A percentile compares a stretch with the other conserved stretches of the same genome.
phyloP scores from a whole-genome alignment of 2,113 vertebrate species.

The Misgurnus anguillicaudatus region DNA sequence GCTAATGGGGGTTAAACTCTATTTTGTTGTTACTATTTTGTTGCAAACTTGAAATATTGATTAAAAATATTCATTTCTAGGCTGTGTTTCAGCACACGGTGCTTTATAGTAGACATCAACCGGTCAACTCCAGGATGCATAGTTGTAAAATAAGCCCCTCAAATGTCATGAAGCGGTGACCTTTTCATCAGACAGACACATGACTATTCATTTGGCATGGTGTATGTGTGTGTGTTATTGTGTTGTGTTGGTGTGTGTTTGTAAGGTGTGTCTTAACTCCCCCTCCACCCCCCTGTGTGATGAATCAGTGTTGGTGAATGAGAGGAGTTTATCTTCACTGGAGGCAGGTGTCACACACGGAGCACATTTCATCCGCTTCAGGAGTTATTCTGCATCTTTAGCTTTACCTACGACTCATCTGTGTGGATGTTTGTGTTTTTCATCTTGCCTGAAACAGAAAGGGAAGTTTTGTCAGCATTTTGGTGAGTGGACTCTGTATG shows the following conservation, averaged over 20 bases:
- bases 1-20: too few species aligned
- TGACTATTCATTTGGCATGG: neutral
- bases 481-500: constrained; percentile 30
- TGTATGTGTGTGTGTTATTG: neutral
- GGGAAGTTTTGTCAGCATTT: neutral
- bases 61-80: neutral
- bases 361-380: neutral
- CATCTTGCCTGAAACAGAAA: neutral
- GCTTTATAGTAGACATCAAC: neutral
- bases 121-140: neutral
- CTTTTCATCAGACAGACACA: neutral
- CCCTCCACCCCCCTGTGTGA: constrained; percentile 49
- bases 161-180: neutral
- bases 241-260: constrained; percentile 6
- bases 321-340: constrained; percentile 61
- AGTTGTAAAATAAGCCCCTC: constrained; percentile 3
- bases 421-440: constrained; percentile 34
- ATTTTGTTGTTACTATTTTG: too few species aligned
- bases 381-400: neutral
- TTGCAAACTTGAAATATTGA: too few species aligned
- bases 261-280: constrained; percentile 46
- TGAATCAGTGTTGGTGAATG: constrained; percentile 73
- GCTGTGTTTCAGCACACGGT: neutral
- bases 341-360: constrained; percentile 16
- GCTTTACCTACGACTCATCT: constrained; percentile 26